Evolutionary conservation across 1,140 invertebrate genomes (phyloP), one percentile per base, ranked within the genome.

Genomic region (Stenopsyche tienmushanensis): DNA sequence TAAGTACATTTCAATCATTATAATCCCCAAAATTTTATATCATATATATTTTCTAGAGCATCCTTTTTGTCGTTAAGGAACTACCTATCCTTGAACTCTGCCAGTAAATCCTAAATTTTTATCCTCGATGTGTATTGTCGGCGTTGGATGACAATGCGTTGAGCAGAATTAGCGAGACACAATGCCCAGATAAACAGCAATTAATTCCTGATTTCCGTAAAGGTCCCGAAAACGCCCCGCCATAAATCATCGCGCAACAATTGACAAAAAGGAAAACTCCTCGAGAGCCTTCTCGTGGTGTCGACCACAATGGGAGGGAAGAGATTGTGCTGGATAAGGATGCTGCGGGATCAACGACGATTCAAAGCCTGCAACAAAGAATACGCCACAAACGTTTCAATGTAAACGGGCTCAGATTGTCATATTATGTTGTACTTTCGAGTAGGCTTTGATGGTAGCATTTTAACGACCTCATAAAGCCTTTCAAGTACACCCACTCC

Each of bases 1-100:
- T 70, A 3, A 52, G 50, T 2, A 17, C 20, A 41, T 57, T 57
- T 57, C 5, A 26, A 41, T 57, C 41, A 29, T 57, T 39, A 41
- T 18, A 7, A 39, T 39, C 29, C 5, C 13, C 5, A 39, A 5
- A 8, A 39, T 39, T 13, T 8, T 39, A 13, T 17, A 2, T 13
- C 41, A 3, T 13, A 2, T 3, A 44, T 15, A 44, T 17, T 44
- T 44, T 44, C 41, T 2, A 44, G 2, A 3, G n/a, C 41, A 17
- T 17, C 41, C 41, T 44, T 17, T 3, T 2, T 15, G 18, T 15
- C 3, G n/a, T n/a, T n/a, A n/a, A n/a, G n/a, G n/a, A n/a, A n/a
- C n/a, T n/a, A n/a, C n/a, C n/a, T n/a, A n/a, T n/a, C n/a, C n/a
- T n/a, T n/a, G n/a, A n/a, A n/a, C n/a, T n/a, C n/a, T n/a, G n/a